Evolutionary conservation across 2,797 vertebrate species (phyloP), one percentile per base, ranked within the genome.

Genomic region (Chrysocyon brachyurus): DNA sequence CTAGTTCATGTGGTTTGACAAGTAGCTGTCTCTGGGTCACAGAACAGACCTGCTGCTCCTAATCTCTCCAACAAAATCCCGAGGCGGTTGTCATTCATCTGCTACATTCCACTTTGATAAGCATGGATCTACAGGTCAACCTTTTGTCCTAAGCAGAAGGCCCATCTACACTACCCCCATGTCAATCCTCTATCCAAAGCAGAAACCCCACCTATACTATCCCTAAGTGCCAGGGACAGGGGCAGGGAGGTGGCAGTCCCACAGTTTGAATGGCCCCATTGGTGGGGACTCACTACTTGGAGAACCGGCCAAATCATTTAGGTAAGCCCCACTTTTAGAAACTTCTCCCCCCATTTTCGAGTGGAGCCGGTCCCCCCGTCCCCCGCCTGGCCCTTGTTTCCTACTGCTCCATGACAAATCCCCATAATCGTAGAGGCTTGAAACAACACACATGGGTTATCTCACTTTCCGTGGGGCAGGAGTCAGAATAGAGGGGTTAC

Each of bases 21-120:
- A 40, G 24, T 0, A 4, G 64, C n/a, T 6, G 10, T 49, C 12
- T n/a, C 8, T 46, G 19, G 49, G 73, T 12, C 3, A 36, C 0
- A 26, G 64, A 49, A 28, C 24, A 54, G 54, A 64, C 16, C 56
- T 24, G 90, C 57, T 31, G 82, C 31, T 84, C n/a, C 22, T n/a
- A 31, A 61, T 40, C 19, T 5, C 6, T 70, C 46, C 4, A 19
- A 31, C 40, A 33, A 21, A 46, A 21, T 36, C 26, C 24, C 73
- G 26, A 16, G 12, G 46, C 15, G 49, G 16, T 0, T 15, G 19
- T 31, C 89, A 40, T 31, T 66, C 26, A 31, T 40, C 2, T 2
- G n/a, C 10, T 6, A 17, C 61, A 16, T 16, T 8, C n/a, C 11
- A 5, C 14, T 24, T 14, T 3, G 26, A 52, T 57, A 22, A 52